Base-by-base conservation (phyloP, 2,113 vertebrate genomes). In the Microtus oregoni region DNA sequence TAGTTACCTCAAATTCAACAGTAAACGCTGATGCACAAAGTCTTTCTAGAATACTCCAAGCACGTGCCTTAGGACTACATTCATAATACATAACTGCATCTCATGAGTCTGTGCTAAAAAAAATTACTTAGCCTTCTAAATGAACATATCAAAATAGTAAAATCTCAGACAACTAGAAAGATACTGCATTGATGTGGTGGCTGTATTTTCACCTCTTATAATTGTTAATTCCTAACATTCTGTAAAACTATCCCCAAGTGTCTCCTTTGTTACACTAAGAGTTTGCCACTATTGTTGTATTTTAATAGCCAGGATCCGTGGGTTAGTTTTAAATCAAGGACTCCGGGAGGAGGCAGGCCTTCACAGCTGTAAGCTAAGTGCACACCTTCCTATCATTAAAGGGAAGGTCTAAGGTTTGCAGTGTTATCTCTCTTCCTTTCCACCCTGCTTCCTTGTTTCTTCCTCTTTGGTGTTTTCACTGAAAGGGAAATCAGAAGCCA, bases 111-210 rank as follows among this genome's bases (percentile, higher is more conserved):
- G 65, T 72, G 22, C 44, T 86, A 67, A 86, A 28, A 86, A n/a
- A 38, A 50, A 52, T n/a, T 26, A 44, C 58, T 95, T 79, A 91
- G 86, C 13, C 55, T 94, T 91, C 90, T 52, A 75, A 73, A 93
- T 86, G 65, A 87, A 88, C 55, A 72, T 67, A 82, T 82, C 30
- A 94, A 79, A 94, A 92, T 77, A 17, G n/a, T 32, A 92, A 92
- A 90, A 90, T 79, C 75, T 93, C 75, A 90, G 38, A 97, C 61
- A 95, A 79, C 8, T 73, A 63, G 58, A 92, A 86, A 93, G 87
- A 47, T 72, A 78, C 4, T 67, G 50, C 14, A 77, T 7, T 90
- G 61, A 24, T 83, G 22, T 63, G 50, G 10, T 50, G 38, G 73
- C 1, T 7, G 20, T 30, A 70, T 30, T 63, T 83, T 83, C 65